Percentiles rank a stretch among this genome's conserved stretches.
These are phyloP conservation scores for Phalacrocorax carbo DNA, from an alignment of 2,113 vertebrate genomes.

Conservation along the genomic window DNA sequence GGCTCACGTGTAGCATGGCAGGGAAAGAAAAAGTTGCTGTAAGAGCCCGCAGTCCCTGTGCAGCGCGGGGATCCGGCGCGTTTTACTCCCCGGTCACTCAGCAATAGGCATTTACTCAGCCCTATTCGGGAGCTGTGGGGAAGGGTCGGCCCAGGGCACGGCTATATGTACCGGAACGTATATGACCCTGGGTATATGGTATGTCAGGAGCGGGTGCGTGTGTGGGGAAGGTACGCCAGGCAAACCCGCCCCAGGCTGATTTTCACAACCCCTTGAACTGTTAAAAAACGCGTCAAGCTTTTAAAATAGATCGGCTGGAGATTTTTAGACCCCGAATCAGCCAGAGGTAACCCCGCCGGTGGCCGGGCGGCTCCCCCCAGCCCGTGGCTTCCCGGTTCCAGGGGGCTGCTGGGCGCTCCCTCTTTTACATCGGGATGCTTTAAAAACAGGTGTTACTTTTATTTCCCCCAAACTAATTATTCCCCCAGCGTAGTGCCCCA, in stretches of 20 bases:
- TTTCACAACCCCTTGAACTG: neutral
- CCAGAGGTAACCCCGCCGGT: neutral
- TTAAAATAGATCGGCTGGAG: neutral
- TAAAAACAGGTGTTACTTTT: conserved; percentile 57
- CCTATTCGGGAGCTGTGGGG: accelerated
- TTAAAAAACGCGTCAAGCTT: conserved; percentile 15
- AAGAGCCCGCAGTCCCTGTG: neutral
- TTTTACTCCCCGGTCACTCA: neutral
- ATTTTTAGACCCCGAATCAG: neutral
- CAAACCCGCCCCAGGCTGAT: neutral
- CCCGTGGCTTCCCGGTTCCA: neutral
- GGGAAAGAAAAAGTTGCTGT: neutral
- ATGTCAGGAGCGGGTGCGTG: neutral
- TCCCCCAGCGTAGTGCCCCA: neutral
- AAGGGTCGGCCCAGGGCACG: neutral
- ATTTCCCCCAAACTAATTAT: neutral
- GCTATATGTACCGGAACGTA: neutral
- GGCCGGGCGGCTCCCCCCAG: neutral
- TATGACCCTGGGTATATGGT: neutral
- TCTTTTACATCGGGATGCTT: neutral
- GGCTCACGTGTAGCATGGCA: neutral
- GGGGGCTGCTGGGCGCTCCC: neutral
- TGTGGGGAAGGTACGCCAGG: neutral
- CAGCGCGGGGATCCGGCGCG: no score
- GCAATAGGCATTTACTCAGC: neutral